Evolutionary conservation across 2,888 invertebrate genomes (phyloP).

Genomic region (Acleris literana): DNA sequence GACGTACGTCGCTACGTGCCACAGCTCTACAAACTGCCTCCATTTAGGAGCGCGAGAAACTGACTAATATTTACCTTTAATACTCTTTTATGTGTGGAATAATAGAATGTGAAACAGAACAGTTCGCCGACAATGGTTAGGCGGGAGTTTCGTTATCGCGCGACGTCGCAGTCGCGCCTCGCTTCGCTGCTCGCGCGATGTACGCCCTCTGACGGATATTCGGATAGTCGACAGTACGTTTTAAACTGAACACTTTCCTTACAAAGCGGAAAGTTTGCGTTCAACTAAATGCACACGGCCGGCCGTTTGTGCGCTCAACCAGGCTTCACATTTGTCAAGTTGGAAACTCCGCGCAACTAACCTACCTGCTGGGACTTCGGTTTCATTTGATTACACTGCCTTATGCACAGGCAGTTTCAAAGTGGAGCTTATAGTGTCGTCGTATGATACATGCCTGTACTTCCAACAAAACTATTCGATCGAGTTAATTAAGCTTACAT

Average conservation of each 20-base stretch:
- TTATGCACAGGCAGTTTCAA: conserved; percentile 21
- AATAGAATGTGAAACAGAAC: conserved; percentile 45
- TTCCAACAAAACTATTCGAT: neutral
- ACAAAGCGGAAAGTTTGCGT: conserved; percentile 67
- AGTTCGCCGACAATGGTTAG: conserved; percentile 54
- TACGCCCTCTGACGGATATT: conserved; percentile 46
- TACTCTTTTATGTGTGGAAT: conserved; percentile 46
- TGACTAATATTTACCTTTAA: conserved; percentile 58
- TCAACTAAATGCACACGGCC: conserved; percentile 72
- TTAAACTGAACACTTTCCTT: conserved; percentile 42
- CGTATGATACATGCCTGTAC: conserved; percentile 5
- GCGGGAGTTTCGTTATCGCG: conserved; percentile 65
- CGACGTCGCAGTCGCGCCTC: conserved; percentile 46
- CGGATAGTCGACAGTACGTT: conserved; percentile 40
- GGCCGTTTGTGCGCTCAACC: conserved; percentile 61
- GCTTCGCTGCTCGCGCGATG: conserved; percentile 65
- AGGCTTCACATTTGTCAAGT: conserved; percentile 66
- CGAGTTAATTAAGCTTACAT: neutral
- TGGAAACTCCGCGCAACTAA: conserved; percentile 55
- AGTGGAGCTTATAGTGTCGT: conserved; percentile 7
- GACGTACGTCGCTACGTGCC: conserved; percentile 30
- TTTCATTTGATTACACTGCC: conserved; percentile 28
- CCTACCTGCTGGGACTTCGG: conserved; percentile 45
- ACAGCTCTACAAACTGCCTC: conserved; percentile 35
- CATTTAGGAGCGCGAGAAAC: conserved; percentile 42